Conservation (phyloP, 2,797 vertebrate species). For the Masticophis lateralis region DNA sequence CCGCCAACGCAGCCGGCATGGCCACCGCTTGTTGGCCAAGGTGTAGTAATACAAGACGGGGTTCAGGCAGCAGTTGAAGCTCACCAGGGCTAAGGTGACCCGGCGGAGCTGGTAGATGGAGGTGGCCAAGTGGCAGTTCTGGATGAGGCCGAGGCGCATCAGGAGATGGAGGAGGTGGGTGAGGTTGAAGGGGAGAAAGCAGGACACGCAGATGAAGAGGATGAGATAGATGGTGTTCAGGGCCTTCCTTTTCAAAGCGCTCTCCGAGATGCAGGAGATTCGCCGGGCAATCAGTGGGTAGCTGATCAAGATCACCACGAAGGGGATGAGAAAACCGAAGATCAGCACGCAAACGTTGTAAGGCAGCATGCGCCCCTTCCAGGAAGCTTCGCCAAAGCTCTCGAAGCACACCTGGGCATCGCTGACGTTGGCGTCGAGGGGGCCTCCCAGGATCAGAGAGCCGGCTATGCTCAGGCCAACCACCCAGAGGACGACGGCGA, state of each 20-base stretch:
- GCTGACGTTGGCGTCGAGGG: conserved; percentile 13
- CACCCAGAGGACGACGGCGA: conserved; percentile 70
- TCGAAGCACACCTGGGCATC: conserved; percentile 72
- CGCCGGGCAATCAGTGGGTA: conserved; percentile 68
- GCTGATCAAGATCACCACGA: conserved; percentile 71
- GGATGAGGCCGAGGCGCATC: conserved; percentile 54
- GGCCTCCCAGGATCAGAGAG: conserved; percentile 69
- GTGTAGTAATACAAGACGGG: conserved; percentile 80
- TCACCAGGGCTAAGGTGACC: conserved; percentile 76
- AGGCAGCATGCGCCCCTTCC: conserved; percentile 58
- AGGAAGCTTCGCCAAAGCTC: conserved; percentile 64
- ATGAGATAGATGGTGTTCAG: conserved; percentile 70
- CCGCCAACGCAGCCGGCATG: conserved; percentile 45
- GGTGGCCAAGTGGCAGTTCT: background rate
- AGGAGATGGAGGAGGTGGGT: conserved; percentile 77
- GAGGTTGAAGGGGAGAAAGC: conserved; percentile 82
- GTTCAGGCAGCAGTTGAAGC: conserved; percentile 81
- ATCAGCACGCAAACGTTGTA: conserved; percentile 69
- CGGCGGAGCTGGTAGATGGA: conserved; percentile 70
- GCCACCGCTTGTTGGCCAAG: conserved; percentile 69
- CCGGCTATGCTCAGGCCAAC: background rate
- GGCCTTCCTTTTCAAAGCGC: conserved; percentile 60
- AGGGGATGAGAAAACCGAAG: conserved; percentile 76
- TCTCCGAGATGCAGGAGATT: conserved; percentile 60
- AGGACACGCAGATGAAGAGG: conserved; percentile 77